Conservation (phyloP, 2,113 vertebrate genomes). For the Lepus europaeus region DNA sequence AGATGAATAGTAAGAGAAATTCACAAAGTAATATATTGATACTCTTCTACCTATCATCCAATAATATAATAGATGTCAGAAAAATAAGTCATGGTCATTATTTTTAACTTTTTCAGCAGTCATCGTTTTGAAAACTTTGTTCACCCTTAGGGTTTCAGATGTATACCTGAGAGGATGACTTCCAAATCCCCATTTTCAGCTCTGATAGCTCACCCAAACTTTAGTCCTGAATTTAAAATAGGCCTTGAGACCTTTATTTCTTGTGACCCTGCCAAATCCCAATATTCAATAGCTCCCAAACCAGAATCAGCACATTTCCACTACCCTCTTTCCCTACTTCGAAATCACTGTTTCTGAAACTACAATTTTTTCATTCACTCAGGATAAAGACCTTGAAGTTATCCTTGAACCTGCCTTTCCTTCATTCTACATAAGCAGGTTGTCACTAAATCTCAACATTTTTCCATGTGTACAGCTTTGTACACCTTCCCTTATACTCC, state of each 20-base stretch:
- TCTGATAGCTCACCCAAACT: slow-evolving; percentile 14
- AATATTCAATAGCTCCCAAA: not conserved
- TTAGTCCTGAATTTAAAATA: slow-evolving; percentile 17
- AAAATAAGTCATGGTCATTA: slow-evolving; percentile 58
- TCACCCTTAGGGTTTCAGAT: not conserved
- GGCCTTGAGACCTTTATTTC: not conserved
- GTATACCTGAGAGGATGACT: not conserved
- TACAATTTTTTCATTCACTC: slow-evolving; percentile 6
- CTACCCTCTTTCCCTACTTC: not conserved
- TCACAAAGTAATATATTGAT: slow-evolving; percentile 36
- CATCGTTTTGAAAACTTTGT: not conserved
- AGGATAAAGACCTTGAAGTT: not conserved
- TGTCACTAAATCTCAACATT: not conserved
- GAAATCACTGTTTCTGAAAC: slow-evolving; percentile 34
- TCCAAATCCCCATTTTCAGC: slow-evolving; percentile 32
- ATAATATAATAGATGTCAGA: not conserved
- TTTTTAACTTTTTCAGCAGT: slow-evolving; percentile 64
- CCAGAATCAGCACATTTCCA: not conserved
- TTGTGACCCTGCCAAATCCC: not conserved
- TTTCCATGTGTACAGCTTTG: not conserved
- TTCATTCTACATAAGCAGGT: not conserved
- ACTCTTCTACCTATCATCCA: not conserved
- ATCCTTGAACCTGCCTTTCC: slow-evolving; percentile 8
- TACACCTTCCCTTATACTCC: not conserved
- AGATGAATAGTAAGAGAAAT: not conserved